phyloP scores from a whole-genome alignment of 2,888 invertebrate genomes.

The Sthenelais limicola region DNA sequence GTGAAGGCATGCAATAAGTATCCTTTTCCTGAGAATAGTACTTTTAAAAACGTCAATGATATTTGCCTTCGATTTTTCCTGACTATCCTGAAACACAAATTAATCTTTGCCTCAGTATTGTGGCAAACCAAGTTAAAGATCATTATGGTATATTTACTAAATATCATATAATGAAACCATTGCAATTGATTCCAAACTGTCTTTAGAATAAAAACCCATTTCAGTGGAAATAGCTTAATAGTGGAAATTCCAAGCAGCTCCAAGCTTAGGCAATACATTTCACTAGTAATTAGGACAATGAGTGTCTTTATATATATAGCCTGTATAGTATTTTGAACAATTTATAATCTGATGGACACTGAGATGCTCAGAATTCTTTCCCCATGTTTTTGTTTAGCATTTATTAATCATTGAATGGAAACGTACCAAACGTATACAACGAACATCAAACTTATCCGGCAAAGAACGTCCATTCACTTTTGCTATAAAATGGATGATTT shows the following conservation, averaged over 20 bases:
- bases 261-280: too few relatives aligned
- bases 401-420: too few relatives aligned
- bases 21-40: conserved; percentile 13
- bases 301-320: too few relatives aligned
- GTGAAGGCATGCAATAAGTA: conserved; percentile 7
- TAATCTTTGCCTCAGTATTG: background rate
- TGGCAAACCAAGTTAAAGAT: background rate
- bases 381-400: too few relatives aligned
- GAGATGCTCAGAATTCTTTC: too few relatives aligned
- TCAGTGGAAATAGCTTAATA: too few relatives aligned
- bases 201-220: too few relatives aligned
- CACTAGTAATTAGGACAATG: too few relatives aligned
- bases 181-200: background rate
- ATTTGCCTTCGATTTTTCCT: background rate
- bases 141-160: too few relatives aligned
- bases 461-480: background rate
- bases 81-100: conserved; percentile 2
- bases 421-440: background rate
- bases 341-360: too few relatives aligned
- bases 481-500: conserved; percentile 12
- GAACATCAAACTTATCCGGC: conserved; percentile 4
- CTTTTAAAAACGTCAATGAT: conserved; percentile 11
- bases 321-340: too few relatives aligned
- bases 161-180: background rate
- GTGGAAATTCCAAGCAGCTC: too few relatives aligned